Base-by-base conservation (phyloP, 2,113 vertebrate species). In the Corythoichthys intestinalis region DNA sequence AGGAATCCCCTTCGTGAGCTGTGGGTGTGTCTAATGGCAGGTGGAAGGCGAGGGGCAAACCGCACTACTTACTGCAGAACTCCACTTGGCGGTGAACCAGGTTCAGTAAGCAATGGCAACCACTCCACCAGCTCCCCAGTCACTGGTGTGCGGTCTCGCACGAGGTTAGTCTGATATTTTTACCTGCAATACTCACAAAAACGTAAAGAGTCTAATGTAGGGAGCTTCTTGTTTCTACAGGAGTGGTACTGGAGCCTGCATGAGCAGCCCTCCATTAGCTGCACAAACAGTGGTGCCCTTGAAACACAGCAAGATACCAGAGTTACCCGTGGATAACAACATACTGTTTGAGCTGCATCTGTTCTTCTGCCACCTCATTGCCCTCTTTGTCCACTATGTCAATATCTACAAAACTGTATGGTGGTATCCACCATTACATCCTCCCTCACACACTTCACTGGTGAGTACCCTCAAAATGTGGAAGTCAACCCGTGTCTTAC, bases 391-490 rank as follows among this genome's bases (percentile, higher is more conserved):
- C 61, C 96, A 99, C 91, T 98, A 98, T 73, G 94, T 99, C 91
- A 99, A 98, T 91, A 98, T 99, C 93, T 98, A 99, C 92, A 98
- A 97, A 88, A 98, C 96, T 0, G 97, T 99, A 77, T 99, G 97
- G 97, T 99, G 97, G 97, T 98, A 98, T 71, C 97, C 97, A 0
- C 94, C 96, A 0, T 94, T 95, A 4, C 96, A 96, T 41, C 97
- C 97, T 0, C 97, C 97, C 2, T 98, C 97, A 0, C 96, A 96
- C 85, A 98, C 97, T 0, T 97, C 97, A 0, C 82, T 98, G 94
- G 97, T 99, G 85, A 92, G 97, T 58, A 37, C 53, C 9, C 4
- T 28, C 12, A 56, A n/a, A 34, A 2, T 4, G 1, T 28, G 20
- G 20, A 28, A 2, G 20, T 52, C 4, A 17, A 6, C 44, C 44